Evolutionary conservation across 1,140 invertebrate genomes (phyloP).

Genomic region (Drosophila willistoni): DNA sequence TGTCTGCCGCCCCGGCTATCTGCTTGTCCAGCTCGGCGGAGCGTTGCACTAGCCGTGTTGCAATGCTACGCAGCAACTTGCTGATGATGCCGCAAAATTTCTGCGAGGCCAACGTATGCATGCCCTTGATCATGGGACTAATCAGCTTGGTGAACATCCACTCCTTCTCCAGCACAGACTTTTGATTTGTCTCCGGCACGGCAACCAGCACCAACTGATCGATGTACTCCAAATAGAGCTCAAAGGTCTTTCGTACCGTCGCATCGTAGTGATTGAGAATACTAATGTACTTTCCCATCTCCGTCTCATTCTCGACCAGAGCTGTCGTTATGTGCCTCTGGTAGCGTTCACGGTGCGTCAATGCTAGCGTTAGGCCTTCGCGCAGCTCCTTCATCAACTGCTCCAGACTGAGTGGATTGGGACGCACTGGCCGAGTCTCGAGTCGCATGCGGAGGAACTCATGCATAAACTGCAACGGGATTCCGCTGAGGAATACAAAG

Average conservation of each 20-base stretch:
- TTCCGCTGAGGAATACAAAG: slow-evolving; percentile 92
- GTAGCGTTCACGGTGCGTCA: slow-evolving; percentile 90
- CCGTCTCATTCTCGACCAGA: slow-evolving; percentile 85
- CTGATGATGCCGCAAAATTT: slow-evolving; percentile 86
- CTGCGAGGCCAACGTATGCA: slow-evolving; percentile 87
- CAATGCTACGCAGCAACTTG: slow-evolving; percentile 72
- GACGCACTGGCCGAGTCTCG: slow-evolving; percentile 92
- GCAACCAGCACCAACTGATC: slow-evolving; percentile 89
- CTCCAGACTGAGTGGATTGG: slow-evolving; percentile 92
- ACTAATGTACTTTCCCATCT: slow-evolving; percentile 84
- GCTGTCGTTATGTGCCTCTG: slow-evolving; percentile 88
- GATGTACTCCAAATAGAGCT: slow-evolving; percentile 90
- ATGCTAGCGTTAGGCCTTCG: slow-evolving; percentile 91
- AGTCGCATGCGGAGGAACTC: slow-evolving; percentile 93
- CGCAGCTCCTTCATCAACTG: slow-evolving; percentile 94
- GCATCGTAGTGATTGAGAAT: slow-evolving; percentile 90
- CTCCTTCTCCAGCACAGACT: slow-evolving; percentile 91
- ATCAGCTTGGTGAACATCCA: slow-evolving; percentile 90
- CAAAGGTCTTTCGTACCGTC: slow-evolving; percentile 89
- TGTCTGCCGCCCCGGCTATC: slow-evolving; percentile 64
- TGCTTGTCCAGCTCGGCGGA: slow-evolving; percentile 70
- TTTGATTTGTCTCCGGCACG: slow-evolving; percentile 88
- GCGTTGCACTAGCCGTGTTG: slow-evolving; percentile 66
- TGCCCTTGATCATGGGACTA: slow-evolving; percentile 88
- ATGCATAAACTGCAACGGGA: slow-evolving; percentile 93